A percentile compares a stretch with the other conserved stretches of the same genome.
Evolutionary conservation across 2,888 invertebrate genomes (phyloP).

Genomic region (Himalopsyche japonica): DNA sequence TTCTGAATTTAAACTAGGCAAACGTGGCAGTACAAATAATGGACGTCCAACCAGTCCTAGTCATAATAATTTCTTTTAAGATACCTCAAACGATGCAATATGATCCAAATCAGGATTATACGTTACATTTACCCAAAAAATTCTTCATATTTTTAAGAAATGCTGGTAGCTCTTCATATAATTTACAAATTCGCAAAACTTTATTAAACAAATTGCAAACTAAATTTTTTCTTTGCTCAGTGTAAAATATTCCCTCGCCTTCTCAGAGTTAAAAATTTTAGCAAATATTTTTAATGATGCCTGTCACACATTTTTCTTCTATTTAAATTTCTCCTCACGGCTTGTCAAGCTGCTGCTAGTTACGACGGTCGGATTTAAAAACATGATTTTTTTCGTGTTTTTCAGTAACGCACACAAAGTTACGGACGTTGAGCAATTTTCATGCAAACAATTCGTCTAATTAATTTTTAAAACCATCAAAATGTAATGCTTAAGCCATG

Average conservation of each 20-base stretch:
- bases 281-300: constrained; percentile 26
- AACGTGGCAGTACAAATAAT: no score
- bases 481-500: no score
- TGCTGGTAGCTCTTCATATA: neutral
- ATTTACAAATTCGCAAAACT: neutral
- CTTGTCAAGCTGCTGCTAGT: constrained; percentile 28
- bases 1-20: no score
- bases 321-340: constrained; percentile 23
- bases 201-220: neutral
- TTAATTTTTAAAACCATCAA: no score
- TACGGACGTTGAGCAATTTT: neutral
- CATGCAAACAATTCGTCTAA: neutral
- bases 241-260: neutral
- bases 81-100: no score
- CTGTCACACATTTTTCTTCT: constrained; percentile 23
- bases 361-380: constrained; percentile 18
- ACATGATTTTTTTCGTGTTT: constrained; percentile 18
- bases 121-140: no score
- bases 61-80: no score
- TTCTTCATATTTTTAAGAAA: no score
- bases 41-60: no score
- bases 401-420: constrained; percentile 1
- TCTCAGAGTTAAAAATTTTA: neutral
- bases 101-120: no score
- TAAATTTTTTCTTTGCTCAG: neutral